Evolutionary conservation across 2,888 invertebrate genomes (phyloP).

Genomic region (Metellina segmentata): DNA sequence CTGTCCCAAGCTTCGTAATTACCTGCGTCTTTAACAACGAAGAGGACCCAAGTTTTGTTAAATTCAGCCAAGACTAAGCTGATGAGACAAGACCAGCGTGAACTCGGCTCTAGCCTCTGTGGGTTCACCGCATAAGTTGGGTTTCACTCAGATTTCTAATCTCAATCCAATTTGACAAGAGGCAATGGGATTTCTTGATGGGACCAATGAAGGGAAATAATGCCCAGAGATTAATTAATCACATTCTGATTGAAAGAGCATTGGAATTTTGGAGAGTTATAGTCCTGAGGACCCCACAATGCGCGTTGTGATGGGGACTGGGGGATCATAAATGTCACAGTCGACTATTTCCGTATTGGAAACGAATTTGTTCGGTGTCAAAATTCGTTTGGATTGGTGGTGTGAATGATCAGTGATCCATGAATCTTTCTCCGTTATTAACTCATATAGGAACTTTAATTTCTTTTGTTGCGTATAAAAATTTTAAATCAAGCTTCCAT

Average conservation of each 20-base stretch:
- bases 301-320: no score
- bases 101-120: background rate
- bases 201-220: conserved; percentile 28
- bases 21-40: conserved; percentile 16
- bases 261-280: conserved; percentile 18
- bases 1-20: conserved; percentile 22
- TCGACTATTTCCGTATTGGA: no score
- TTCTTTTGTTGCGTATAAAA: no score
- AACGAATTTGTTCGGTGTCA: no score
- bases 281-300: no score
- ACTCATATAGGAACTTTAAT: no score
- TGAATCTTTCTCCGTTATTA: no score
- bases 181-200: conserved; percentile 47
- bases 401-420: no score
- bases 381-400: no score
- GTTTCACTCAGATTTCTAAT: conserved; percentile 57
- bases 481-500: no score
- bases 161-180: conserved; percentile 55
- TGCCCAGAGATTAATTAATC: conserved; percentile 47
- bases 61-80: background rate
- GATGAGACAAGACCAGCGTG: conserved; percentile 44
- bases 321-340: no score
- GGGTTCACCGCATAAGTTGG: background rate
- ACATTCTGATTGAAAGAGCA: conserved; percentile 23
- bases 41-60: background rate